A percentile compares a stretch with the other conserved stretches of the same genome.
Evolutionary conservation across 2,797 vertebrate species (phyloP).

Genomic region (Cossypha heuglini): DNA sequence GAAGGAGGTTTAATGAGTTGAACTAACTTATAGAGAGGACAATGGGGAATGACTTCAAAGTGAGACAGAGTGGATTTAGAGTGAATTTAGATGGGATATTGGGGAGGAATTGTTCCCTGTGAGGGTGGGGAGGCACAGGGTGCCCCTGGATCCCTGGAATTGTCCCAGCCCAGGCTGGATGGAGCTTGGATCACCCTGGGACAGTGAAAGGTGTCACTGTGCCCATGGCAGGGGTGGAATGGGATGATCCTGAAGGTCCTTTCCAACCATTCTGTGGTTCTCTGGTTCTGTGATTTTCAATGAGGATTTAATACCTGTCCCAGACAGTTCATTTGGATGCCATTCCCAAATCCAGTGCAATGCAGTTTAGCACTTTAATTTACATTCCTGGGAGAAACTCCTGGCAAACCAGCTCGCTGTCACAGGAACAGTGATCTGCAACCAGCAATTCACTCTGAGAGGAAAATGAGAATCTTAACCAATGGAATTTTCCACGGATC

Average conservation of each 20-base stretch:
- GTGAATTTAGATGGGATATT: too few relatives aligned
- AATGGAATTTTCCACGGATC: not conserved
- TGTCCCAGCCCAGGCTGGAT: fast-evolving
- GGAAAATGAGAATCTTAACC: not conserved
- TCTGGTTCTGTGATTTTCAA: not conserved
- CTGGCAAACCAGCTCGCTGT: not conserved
- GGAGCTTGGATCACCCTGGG: fast-evolving
- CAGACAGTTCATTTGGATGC: not conserved
- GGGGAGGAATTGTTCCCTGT: too few relatives aligned
- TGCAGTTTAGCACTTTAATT: not conserved
- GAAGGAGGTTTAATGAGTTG: not conserved
- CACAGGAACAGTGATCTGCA: not conserved
- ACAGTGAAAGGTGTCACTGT: fast-evolving
- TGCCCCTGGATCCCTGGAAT: not conserved
- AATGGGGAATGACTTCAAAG: too few relatives aligned
- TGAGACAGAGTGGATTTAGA: too few relatives aligned
- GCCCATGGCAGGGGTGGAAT: fast-evolving
- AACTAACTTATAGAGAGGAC: too few relatives aligned
- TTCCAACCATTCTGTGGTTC: not conserved
- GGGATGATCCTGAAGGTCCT: not conserved
- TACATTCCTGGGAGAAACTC: not conserved
- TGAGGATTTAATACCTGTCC: not conserved
- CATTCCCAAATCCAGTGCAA: not conserved
- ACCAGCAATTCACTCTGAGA: not conserved
- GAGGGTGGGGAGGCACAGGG: too few relatives aligned